phyloP scores from a whole-genome alignment of 1,140 invertebrate genomes.

The Meloidogyne hapla region DNA sequence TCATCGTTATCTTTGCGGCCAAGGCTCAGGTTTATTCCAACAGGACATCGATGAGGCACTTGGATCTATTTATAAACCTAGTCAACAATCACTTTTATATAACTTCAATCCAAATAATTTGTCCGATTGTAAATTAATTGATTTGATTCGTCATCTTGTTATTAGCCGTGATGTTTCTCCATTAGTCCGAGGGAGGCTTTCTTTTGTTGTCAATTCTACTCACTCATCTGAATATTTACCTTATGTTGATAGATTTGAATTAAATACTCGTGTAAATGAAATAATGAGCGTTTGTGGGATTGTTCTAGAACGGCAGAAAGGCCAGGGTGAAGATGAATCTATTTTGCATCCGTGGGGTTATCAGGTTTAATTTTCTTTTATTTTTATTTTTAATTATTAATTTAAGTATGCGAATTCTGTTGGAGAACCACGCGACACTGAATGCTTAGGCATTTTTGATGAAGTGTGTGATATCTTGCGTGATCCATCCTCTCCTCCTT shows the following conservation, averaged over 20 bases:
- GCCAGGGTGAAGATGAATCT: background rate
- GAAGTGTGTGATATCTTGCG: constrained; percentile 43
- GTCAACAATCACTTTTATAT: constrained; percentile 4
- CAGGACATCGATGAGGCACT: constrained; percentile 50
- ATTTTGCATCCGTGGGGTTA: constrained; percentile 42
- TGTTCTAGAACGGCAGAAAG: background rate
- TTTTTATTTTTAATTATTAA: constrained; percentile 4
- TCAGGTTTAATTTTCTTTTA: constrained; percentile 21
- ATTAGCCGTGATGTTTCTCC: constrained; percentile 30
- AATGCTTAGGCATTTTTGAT: constrained; percentile 45
- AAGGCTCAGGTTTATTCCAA: constrained; percentile 40
- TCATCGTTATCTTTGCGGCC: constrained; percentile 47
- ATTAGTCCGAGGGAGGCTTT: constrained; percentile 13
- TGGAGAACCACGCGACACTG: constrained; percentile 46
- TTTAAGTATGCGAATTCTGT: constrained; percentile 37
- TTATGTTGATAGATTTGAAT: constrained; percentile 27
- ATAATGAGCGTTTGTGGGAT: background rate
- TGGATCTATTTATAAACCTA: background rate
- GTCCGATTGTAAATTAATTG: constrained; percentile 35
- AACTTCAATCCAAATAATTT: constrained; percentile 35
- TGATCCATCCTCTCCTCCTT: constrained; percentile 22
- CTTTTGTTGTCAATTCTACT: background rate
- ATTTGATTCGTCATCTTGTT: constrained; percentile 33
- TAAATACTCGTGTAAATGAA: constrained; percentile 26
- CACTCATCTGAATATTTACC: constrained; percentile 30